These are phyloP conservation scores for Zele albiditarsus DNA, from an alignment of 2,888 invertebrate species.

Conservation along the genomic window DNA sequence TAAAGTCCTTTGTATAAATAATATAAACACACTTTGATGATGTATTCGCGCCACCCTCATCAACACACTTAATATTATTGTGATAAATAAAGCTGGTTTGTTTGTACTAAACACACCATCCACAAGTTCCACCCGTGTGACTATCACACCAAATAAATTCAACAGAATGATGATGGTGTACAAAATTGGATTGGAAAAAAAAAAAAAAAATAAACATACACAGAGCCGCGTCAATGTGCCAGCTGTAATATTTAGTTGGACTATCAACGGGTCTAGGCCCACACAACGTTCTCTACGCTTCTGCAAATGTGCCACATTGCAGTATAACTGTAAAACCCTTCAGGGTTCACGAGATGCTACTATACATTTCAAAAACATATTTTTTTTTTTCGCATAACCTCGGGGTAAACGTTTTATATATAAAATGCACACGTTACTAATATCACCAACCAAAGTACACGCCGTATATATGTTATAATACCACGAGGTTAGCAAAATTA, in stretches of 20 bases:
- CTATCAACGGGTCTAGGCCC: conserved; percentile 61
- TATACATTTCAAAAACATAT: conserved; percentile 71
- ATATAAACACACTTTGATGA: conserved; percentile 41
- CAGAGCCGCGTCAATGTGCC: conserved; percentile 35
- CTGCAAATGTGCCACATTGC: conserved; percentile 74
- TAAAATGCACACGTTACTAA: conserved; percentile 18
- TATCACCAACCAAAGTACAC: conserved; percentile 31
- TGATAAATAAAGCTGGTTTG: background rate
- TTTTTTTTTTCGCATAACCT: conserved; percentile 66
- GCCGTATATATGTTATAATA: conserved; percentile 15
- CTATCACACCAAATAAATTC: background rate
- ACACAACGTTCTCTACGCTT: conserved; percentile 69
- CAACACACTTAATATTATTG: conserved; percentile 17
- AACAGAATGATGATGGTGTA: background rate
- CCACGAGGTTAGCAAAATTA: conserved; percentile 58
- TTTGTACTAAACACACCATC: background rate
- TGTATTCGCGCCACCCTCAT: conserved; percentile 56
- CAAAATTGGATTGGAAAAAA: conserved; percentile 5
- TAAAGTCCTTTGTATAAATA: conserved; percentile 51
- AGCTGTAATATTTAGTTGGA: conserved; percentile 48
- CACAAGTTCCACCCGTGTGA: background rate
- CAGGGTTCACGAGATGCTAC: conserved; percentile 72
- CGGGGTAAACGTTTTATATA: conserved; percentile 45
- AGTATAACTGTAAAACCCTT: conserved; percentile 74
- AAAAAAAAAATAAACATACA: conserved; percentile 17